phyloP scores from a whole-genome alignment of 2,888 invertebrate genomes.

The Hyposoter didymator region DNA sequence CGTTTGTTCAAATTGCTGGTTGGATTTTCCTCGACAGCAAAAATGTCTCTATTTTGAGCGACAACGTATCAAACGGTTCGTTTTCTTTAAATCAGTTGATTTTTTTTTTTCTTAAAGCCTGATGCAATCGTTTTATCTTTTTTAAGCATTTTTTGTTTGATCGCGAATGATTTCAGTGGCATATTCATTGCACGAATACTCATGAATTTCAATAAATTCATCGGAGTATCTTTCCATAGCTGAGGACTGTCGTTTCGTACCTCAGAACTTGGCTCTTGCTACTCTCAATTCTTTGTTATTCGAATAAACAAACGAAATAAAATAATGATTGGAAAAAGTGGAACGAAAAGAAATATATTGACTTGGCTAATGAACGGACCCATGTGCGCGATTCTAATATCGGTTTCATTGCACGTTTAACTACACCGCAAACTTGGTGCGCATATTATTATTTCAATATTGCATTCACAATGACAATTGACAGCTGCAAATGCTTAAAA shows the following conservation, averaged over 20 bases:
- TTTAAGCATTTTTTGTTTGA: conserved; percentile 7
- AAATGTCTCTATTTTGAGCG: conserved; percentile 52
- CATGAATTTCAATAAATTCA: conserved; percentile 33
- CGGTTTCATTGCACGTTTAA: conserved; percentile 29
- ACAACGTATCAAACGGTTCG: conserved; percentile 47
- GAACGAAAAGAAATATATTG: conserved; percentile 4
- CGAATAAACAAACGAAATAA: background rate
- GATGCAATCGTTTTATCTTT: conserved; percentile 49
- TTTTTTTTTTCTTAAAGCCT: conserved; percentile 46
- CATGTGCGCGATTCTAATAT: conserved; percentile 48
- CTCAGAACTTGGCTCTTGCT: background rate
- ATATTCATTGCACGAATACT: conserved; percentile 45
- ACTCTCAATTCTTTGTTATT: background rate
- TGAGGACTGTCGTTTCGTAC: conserved; percentile 3
- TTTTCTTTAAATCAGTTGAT: conserved; percentile 10
- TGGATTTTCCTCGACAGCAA: conserved; percentile 44
- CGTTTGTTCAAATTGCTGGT: conserved; percentile 20
- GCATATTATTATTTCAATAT: conserved; percentile 55
- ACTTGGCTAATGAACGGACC: conserved; percentile 31
- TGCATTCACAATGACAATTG: conserved; percentile 62
- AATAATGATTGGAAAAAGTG: background rate
- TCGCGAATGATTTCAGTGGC: conserved; percentile 19
- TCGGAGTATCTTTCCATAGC: conserved; percentile 1
- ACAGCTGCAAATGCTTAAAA: conserved; percentile 66
- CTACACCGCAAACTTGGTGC: conserved; percentile 43